Evolutionary conservation across 2,888 invertebrate species (phyloP), one percentile per base, ranked within the genome.

Genomic region (Agrotis puta): DNA sequence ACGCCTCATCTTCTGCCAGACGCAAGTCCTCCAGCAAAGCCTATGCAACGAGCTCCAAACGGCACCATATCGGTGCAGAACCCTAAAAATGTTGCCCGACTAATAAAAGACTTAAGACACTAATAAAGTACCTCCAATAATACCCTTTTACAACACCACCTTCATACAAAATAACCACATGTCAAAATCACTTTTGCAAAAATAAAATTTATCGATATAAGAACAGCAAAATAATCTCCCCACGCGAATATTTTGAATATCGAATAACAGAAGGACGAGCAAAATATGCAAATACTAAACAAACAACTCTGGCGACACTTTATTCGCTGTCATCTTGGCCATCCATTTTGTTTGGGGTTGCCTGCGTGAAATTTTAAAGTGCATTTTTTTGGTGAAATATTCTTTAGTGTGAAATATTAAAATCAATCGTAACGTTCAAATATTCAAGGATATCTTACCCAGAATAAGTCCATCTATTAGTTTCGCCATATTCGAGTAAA

Each of bases 231-330:
- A 73, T 77, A 84, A 77, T 79, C 78, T 67, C 64, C 57, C 68
- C 77, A 74, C 56, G 64, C 24, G 74, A 84, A 82, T 85, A 85
- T 86, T 85, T 85, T 82, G 85, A 82, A 62, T 86, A 84, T 86
- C 83, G 77, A 47, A 79, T 86, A 85, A 81, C 85, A 80, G 79
- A 59, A 64, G 82, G 70, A 64, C 58, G 74, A 64, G 64, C 68
- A 69, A 82, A 77, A 82, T 87, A 88, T 88, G 86, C 83, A 87
- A 87, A 88, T 88, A 73, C 76, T 83, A 86, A 84, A 87, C 85
- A 88, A 88, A 87, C 83, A 75, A 83, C 56, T 63, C 70, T 77
- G 80, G 81, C 72, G 86, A 88, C 89, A 88, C 85, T 88, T 90
- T 90, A 89, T 89, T 86, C 77, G 68, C 83, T 87, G 88, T 87